Conservation (phyloP, 2,888 invertebrate genomes). For the Stenoptilia bipunctidactyla region DNA sequence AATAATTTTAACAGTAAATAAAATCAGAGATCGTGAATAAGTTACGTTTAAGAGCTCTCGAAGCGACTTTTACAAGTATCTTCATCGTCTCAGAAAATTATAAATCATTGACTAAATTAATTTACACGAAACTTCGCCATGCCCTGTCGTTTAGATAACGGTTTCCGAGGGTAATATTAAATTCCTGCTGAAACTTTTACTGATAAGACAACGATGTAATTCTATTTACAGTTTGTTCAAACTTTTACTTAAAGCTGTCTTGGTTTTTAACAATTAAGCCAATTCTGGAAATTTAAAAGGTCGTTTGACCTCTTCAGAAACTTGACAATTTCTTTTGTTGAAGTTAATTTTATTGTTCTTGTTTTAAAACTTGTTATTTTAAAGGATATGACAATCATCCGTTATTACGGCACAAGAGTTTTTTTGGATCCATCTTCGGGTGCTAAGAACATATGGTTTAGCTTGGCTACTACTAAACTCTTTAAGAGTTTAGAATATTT, state of each 20-base stretch:
- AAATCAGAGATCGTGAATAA: too few species aligned
- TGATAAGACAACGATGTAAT: slow-evolving; percentile 45
- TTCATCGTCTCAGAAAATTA: neutral
- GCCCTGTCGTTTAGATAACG: slow-evolving; percentile 34
- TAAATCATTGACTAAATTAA: slow-evolving; percentile 26
- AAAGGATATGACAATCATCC: too few species aligned
- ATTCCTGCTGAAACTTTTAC: slow-evolving; percentile 36
- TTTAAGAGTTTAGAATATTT: too few species aligned
- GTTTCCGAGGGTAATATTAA: slow-evolving; percentile 46
- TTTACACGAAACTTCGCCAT: slow-evolving; percentile 37
- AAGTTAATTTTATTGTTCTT: slow-evolving; percentile 1
- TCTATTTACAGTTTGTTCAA: slow-evolving; percentile 48
- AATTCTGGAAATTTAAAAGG: slow-evolving; percentile 7
- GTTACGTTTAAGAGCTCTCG: too few species aligned
- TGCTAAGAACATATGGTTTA: too few species aligned
- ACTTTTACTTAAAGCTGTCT: slow-evolving; percentile 31
- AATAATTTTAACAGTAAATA: too few species aligned
- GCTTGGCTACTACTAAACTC: too few species aligned
- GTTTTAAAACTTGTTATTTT: too few species aligned
- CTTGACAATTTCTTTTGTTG: neutral
- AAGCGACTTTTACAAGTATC: neutral
- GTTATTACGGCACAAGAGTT: too few species aligned
- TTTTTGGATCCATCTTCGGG: too few species aligned
- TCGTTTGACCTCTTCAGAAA: neutral
- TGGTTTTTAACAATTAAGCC: slow-evolving; percentile 32